Percentiles rank a stretch among this genome's conserved stretches.
Conservation (phyloP, 2,797 vertebrate species). For the Avahi laniger region DNA sequence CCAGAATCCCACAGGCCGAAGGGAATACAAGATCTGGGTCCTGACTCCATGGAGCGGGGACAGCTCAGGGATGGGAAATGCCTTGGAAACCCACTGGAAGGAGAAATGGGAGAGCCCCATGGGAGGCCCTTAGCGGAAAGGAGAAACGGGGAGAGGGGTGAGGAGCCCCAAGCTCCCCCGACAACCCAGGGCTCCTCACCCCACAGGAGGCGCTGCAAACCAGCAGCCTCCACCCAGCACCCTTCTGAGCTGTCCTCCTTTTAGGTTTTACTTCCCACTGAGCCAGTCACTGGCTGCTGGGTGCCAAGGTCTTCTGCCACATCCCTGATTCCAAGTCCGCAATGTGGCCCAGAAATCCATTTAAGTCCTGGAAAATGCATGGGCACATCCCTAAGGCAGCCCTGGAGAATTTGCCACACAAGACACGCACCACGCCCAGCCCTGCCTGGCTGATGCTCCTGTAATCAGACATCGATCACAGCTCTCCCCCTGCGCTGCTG, state of each 20-base stretch:
- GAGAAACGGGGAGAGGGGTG: neutral
- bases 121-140: neutral
- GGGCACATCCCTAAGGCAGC: constrained; percentile 1
- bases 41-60: neutral
- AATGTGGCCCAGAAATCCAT: constrained; percentile 56
- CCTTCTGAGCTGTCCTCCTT: constrained; percentile 31
- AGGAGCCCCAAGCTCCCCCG: neutral
- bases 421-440: neutral
- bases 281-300: neutral
- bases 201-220: neutral
- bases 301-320: neutral
- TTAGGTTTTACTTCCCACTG: constrained; percentile 51
- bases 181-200: accelerated
- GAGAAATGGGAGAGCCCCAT: neutral
- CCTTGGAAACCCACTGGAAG: neutral
- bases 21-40: neutral
- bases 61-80: neutral
- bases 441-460: constrained; percentile 29
- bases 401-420: neutral
- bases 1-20: neutral
- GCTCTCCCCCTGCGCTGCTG: neutral
- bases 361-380: constrained; percentile 68
- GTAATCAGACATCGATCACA: constrained; percentile 68
- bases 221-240: neutral
- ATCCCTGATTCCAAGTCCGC: neutral